These are phyloP conservation scores for Thymelicus acteon DNA, from an alignment of 2,888 invertebrate genomes.

Conservation along the genomic window DNA sequence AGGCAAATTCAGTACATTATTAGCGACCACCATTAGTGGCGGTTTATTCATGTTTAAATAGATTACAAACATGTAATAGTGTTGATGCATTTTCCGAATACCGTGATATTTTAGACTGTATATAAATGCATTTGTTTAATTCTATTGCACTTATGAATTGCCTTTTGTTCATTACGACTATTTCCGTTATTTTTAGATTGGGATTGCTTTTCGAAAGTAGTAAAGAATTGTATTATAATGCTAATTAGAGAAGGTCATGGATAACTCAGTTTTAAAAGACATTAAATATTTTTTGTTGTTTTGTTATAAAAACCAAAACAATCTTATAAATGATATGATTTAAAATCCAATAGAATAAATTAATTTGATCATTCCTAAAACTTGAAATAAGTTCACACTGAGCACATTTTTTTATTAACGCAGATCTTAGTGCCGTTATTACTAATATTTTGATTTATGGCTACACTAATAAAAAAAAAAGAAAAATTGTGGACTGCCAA, in stretches of 20 bases:
- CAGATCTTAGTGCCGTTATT: too few species aligned
- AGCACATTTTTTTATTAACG: too few species aligned
- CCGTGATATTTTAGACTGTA: not conserved
- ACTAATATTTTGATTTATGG: too few species aligned
- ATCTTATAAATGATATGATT: too few species aligned
- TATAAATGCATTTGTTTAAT: conserved; percentile 26
- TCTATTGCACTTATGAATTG: conserved; percentile 19
- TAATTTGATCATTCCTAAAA: too few species aligned
- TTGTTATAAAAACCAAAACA: too few species aligned
- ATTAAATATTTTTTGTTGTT: not conserved
- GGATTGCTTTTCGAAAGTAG: conserved; percentile 4
- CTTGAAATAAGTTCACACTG: too few species aligned
- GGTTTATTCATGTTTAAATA: not conserved
- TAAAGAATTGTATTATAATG: conserved; percentile 19
- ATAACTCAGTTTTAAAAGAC: conserved; percentile 1
- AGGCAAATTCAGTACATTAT: not conserved
- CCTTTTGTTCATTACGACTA: conserved; percentile 7
- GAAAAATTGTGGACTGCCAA: not conserved
- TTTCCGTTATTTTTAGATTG: not conserved
- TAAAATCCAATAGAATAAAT: too few species aligned
- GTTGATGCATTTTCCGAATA: not conserved
- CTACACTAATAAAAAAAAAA: too few species aligned
- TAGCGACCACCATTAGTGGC: not conserved
- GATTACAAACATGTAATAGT: not conserved
- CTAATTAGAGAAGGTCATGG: not conserved